Percentiles rank a stretch among this genome's conserved stretches.
phyloP scores from a whole-genome alignment of 2,797 vertebrate genomes.

The Psittacula echo region DNA sequence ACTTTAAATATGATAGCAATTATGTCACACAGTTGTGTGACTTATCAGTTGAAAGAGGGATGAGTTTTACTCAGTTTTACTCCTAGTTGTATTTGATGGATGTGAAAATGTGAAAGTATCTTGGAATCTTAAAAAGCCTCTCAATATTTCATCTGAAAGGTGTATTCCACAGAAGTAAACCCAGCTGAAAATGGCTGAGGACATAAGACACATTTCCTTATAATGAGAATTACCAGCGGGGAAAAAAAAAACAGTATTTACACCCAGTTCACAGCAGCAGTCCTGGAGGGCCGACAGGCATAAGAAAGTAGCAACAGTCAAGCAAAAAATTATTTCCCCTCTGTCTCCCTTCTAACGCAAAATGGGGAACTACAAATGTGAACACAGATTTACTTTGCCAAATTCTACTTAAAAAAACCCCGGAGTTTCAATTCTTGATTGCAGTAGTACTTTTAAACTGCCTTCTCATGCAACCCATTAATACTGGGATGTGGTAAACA shows the following conservation, averaged over 20 bases:
- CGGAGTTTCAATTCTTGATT: not conserved
- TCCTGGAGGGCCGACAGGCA: not conserved
- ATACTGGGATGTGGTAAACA: not conserved
- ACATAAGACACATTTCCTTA: not conserved
- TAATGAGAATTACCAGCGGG: not conserved
- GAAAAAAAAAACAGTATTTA: not conserved
- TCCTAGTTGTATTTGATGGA: not conserved
- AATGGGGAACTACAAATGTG: not conserved
- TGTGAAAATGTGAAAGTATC: not conserved
- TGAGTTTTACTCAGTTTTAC: not conserved
- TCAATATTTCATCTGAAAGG: not conserved
- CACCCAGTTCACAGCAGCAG: not conserved
- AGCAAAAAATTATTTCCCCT: not conserved
- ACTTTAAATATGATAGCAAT: not conserved
- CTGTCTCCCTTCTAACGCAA: not conserved
- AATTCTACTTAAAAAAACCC: not conserved
- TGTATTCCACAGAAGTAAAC: not conserved
- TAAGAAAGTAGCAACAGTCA: not conserved
- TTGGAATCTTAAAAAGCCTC: not conserved
- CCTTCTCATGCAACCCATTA: not conserved
- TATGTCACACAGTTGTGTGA: not conserved
- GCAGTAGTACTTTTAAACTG: not conserved
- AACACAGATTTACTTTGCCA: not conserved
- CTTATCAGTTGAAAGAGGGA: not conserved
- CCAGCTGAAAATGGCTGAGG: not conserved